Evolutionary conservation across 2,888 invertebrate genomes (phyloP).

Genomic region (Lomographa bimaculata): DNA sequence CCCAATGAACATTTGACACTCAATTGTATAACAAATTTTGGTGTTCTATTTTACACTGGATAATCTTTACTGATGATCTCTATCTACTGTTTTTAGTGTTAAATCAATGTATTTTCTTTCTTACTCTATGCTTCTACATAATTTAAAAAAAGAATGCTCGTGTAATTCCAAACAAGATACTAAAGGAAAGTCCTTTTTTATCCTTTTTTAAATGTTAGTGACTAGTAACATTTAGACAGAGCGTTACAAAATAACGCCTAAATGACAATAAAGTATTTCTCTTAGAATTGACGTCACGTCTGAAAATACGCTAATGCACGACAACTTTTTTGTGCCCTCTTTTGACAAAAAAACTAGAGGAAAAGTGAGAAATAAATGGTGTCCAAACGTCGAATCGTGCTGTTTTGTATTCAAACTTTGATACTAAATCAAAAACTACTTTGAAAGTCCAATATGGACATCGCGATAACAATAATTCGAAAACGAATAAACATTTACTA

Average conservation of each 20-base stretch:
- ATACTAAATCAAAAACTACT: constrained; percentile 63
- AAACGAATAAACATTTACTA: constrained; percentile 7
- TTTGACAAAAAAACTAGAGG: constrained; percentile 52
- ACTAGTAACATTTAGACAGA: too few species aligned
- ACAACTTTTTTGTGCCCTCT: constrained; percentile 53
- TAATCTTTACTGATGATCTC: too few species aligned
- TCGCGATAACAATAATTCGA: constrained; percentile 14
- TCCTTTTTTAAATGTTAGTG: too few species aligned
- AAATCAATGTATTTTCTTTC: too few species aligned
- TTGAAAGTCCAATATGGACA: constrained; percentile 28
- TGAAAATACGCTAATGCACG: constrained; percentile 52
- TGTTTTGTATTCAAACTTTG: constrained; percentile 62
- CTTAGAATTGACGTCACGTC: constrained; percentile 49
- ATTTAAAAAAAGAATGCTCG: too few species aligned
- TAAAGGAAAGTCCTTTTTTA: too few species aligned
- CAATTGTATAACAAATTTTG: too few species aligned
- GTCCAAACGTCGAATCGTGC: constrained; percentile 52
- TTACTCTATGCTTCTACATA: too few species aligned
- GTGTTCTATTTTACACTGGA: too few species aligned
- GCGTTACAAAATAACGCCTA: constrained; percentile 12
- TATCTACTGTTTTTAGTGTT: too few species aligned
- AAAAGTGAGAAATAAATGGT: constrained; percentile 61
- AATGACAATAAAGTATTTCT: constrained; percentile 41
- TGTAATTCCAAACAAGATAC: too few species aligned
- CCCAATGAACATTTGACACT: too few species aligned